Base-by-base conservation (phyloP, 2,113 vertebrate genomes). In the Orientallactaga bullata region DNA sequence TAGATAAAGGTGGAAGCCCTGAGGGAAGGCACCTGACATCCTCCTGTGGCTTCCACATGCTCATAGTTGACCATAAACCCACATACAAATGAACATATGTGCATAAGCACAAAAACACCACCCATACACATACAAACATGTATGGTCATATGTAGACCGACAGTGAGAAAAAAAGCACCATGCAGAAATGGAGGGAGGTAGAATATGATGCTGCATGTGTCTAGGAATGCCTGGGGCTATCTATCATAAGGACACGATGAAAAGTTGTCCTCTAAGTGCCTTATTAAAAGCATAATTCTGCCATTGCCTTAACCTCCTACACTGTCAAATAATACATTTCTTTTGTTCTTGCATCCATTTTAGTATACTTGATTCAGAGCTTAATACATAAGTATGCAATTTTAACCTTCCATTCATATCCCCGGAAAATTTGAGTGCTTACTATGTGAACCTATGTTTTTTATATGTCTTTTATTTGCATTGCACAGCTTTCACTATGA, bases 111-210 rank as follows among this genome's bases (percentile, higher is more conserved):
- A 55, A 55, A 55, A 55, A 16, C 55, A 55, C 15, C 7, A 55
- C 55, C 7, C 55, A 55, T 16, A 55, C 12, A 13, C 55, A 55
- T 11, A 55, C 55, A 55, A 2, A 55, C 55, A 55, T 16, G 42
- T 5, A 47, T 47, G 42, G 65, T 84, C 26, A 18, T 10, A 18
- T 30, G 21, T 82, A 78, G 60, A 55, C 12, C 1, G 28, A 55
- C 32, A 20, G 15, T 3, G 32, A 74, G 39, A 15, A 30, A 5
- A 47, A 5, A 47, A 47, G n/a, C 0, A 1, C 4, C 10, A 1
- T 1, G 9, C 16, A 18, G 23, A 32, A 7, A 17, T 3, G 2
- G 20, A 61, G 17, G 23, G 20, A 6, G 5, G 26, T 16, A 30
- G 23, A 11, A 15, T 20, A 3, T 28, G 8, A 60, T 4, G 11